These are phyloP conservation scores for Epinephelus fuscoguttatus DNA, from an alignment of 2,113 vertebrate species.

Conservation along the genomic window DNA sequence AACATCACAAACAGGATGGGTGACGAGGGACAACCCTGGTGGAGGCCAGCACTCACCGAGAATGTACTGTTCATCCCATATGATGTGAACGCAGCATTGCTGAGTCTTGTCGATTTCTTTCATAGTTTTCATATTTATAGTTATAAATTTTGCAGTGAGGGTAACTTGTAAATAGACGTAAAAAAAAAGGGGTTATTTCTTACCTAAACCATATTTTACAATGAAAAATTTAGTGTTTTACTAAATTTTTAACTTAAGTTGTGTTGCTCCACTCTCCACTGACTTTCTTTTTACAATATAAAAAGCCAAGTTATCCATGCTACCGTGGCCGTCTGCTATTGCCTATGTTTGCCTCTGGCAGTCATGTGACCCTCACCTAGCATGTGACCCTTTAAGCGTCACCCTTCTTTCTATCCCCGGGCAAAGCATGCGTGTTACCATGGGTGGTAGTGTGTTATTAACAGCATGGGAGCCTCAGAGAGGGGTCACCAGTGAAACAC, in stretches of 20 bases:
- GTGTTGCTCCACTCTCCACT: background rate
- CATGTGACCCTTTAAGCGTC: background rate
- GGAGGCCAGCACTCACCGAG: no score
- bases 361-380: slow-evolving; percentile 18
- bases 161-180: no score
- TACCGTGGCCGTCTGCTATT: background rate
- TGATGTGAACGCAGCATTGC: background rate
- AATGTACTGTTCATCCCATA: background rate
- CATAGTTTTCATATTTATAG: background rate
- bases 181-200: background rate
- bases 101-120: background rate
- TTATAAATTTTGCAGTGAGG: no score
- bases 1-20: no score
- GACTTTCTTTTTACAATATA: background rate
- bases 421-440: slow-evolving; percentile 39
- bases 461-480: slow-evolving; percentile 51
- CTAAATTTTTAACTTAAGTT: background rate
- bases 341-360: background rate
- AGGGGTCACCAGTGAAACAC: slow-evolving; percentile 67
- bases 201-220: background rate
- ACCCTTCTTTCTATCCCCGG: background rate
- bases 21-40: no score
- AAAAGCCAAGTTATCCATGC: background rate
- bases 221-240: background rate
- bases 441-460: slow-evolving; percentile 59